Conservation (phyloP, 2,113 vertebrate genomes). For the Hippoglossus stenolepis region DNA sequence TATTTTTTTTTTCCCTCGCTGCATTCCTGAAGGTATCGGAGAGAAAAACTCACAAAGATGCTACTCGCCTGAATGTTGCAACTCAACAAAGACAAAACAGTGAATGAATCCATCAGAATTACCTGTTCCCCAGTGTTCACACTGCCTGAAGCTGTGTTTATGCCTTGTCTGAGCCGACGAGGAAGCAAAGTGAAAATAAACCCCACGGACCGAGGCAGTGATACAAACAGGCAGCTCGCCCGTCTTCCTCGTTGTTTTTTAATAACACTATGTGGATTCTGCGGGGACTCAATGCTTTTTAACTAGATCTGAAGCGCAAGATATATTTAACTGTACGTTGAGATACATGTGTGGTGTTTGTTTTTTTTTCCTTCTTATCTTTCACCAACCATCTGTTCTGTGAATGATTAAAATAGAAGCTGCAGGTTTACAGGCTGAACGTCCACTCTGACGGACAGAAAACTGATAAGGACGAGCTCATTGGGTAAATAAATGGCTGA, state of each 20-base stretch:
- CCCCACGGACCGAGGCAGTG: not conserved
- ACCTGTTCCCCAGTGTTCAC: constrained; percentile 28
- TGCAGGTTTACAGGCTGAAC: not conserved
- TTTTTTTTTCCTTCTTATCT: not conserved
- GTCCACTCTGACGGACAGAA: constrained; percentile 15
- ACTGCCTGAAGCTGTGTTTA: constrained; percentile 41
- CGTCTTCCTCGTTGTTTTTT: constrained; percentile 20
- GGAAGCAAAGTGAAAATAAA: constrained; percentile 37
- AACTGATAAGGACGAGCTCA: not conserved
- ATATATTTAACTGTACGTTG: not conserved
- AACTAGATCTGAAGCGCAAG: not conserved
- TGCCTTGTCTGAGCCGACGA: constrained; percentile 2
- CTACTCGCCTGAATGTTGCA: constrained; percentile 1
- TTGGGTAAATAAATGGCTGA: not conserved
- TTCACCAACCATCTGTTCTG: not conserved
- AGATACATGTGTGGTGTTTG: not conserved
- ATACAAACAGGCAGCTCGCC: not conserved
- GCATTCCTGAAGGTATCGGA: constrained; percentile 26
- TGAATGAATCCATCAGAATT: constrained; percentile 34
- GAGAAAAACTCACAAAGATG: not conserved
- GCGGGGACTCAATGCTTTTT: not conserved
- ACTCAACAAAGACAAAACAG: constrained; percentile 37
- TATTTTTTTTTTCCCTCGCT: not conserved
- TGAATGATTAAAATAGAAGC: constrained; percentile 11
- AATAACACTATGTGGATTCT: constrained; percentile 7